phyloP scores from a whole-genome alignment of 2,113 vertebrate genomes.

The Micronycteris hirsuta region DNA sequence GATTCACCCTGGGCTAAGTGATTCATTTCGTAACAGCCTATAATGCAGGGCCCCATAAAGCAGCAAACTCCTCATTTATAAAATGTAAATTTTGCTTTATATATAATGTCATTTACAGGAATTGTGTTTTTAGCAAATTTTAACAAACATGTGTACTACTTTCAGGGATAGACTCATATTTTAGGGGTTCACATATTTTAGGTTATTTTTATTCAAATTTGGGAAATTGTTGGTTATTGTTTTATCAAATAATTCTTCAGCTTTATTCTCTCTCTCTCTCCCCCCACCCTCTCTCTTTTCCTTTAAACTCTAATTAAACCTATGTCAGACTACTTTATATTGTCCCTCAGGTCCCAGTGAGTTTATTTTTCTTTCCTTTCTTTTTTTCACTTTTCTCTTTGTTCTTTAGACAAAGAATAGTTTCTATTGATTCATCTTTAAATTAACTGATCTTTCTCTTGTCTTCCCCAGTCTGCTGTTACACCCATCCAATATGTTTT shows the following conservation, averaged over 20 bases:
- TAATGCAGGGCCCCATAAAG: not conserved
- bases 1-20: not conserved
- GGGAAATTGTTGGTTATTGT: not conserved
- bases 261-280: not conserved
- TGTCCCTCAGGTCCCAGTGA: not conserved
- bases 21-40: not conserved
- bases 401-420: not conserved
- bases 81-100: not conserved
- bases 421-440: not conserved
- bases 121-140: constrained; percentile 6
- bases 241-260: not conserved
- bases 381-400: not conserved
- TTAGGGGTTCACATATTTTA: not conserved
- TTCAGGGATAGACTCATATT: not conserved
- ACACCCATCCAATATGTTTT: not conserved
- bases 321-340: not conserved
- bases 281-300: not conserved
- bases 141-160: not conserved
- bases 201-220: not conserved
- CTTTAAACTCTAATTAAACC: not conserved
- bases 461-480: not conserved
- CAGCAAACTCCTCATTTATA: not conserved
- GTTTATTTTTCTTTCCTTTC: not conserved
- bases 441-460: not conserved
- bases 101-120: not conserved